A percentile compares a stretch with the other conserved stretches of the same genome.
Evolutionary conservation across 2,113 vertebrate genomes (phyloP).

Genomic region (Corythornis vintsioides): DNA sequence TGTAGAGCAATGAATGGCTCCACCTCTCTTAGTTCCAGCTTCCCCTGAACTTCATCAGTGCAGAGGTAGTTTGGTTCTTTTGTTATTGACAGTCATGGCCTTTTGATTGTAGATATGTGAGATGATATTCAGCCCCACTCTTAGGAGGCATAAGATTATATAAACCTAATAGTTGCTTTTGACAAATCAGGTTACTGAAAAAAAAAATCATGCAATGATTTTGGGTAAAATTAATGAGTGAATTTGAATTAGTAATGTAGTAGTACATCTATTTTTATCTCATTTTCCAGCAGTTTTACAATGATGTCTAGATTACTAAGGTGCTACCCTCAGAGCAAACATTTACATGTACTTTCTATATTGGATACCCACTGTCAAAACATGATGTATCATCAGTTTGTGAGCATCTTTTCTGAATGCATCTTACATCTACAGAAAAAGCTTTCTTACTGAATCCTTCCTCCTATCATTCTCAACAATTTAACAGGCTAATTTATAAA

Average conservation of each 20-base stretch:
- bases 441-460: not conserved
- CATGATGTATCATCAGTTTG: not conserved
- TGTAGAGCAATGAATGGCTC: not conserved
- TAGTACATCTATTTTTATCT: not conserved
- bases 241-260: not conserved
- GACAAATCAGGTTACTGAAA: not conserved
- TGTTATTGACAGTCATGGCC: not conserved
- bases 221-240: not conserved
- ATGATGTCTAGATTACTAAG: not conserved
- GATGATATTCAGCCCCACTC: not conserved
- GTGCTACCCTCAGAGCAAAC: not conserved
- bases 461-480: not conserved
- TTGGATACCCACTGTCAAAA: not conserved
- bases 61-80: not conserved
- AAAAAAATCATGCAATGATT: not conserved
- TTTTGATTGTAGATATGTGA: not conserved
- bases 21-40: not conserved
- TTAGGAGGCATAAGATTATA: not conserved
- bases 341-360: not conserved
- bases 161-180: not conserved
- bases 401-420: not conserved
- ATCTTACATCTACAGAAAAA: not conserved
- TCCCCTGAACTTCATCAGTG: not conserved
- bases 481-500: slow-evolving; percentile 15
- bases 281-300: not conserved